phyloP scores from a whole-genome alignment of 1,140 invertebrate species.

The Onthophagus taurus region DNA sequence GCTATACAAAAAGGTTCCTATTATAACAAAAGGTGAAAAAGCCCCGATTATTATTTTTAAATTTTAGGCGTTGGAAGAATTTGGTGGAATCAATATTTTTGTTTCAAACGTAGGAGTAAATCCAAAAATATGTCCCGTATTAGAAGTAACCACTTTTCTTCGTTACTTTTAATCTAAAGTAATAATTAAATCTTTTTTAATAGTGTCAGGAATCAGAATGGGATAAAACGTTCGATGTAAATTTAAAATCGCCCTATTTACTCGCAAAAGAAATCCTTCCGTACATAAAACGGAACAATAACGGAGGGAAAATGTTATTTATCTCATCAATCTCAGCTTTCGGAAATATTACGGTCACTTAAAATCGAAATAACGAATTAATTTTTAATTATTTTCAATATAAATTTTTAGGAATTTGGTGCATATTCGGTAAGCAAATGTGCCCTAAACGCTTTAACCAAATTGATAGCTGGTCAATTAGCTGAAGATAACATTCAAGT shows the following conservation, averaged over 20 bases:
- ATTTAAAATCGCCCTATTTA: constrained; percentile 84
- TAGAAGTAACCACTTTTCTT: constrained; percentile 54
- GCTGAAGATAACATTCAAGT: constrained; percentile 76
- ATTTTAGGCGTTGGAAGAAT: constrained; percentile 45
- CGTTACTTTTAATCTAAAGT: constrained; percentile 9
- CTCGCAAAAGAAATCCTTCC: constrained; percentile 83
- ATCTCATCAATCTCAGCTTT: constrained; percentile 85
- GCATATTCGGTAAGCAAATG: constrained; percentile 94
- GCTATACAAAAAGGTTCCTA: constrained; percentile 55
- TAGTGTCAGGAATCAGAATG: constrained; percentile 71
- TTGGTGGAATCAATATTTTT: constrained; percentile 86
- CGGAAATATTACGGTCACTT: constrained; percentile 62
- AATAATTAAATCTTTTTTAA: constrained; percentile 17
- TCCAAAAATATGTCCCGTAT: constrained; percentile 67
- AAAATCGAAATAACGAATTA: background rate
- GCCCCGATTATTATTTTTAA: background rate
- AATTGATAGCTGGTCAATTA: constrained; percentile 65
- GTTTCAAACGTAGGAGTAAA: constrained; percentile 93
- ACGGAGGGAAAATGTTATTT: constrained; percentile 73
- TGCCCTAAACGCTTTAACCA: constrained; percentile 78
- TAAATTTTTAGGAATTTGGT: constrained; percentile 47
- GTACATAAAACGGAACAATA: constrained; percentile 64
- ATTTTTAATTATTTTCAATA: constrained; percentile 13
- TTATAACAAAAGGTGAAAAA: background rate
- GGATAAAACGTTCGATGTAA: constrained; percentile 95